These are phyloP conservation scores for Pimephales promelas DNA, from an alignment of 2,113 vertebrate species.

Conservation along the genomic window DNA sequence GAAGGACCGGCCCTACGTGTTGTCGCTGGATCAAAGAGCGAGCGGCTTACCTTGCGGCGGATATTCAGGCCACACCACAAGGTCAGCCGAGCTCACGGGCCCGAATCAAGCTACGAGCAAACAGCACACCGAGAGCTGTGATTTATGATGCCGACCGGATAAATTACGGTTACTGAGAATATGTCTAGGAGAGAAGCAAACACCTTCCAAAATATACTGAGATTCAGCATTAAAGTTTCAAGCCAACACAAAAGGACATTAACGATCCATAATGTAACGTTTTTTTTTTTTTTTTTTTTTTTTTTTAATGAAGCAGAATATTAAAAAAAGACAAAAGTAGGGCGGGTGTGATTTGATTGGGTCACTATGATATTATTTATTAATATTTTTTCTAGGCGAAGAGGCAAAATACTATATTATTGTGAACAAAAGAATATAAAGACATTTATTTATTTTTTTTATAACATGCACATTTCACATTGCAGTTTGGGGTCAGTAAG, in stretches of 20 bases:
- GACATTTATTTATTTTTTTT: background rate
- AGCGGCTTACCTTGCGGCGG: slow-evolving; percentile 61
- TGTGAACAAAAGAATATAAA: background rate
- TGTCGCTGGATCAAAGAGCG: slow-evolving; percentile 71
- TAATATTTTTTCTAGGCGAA: background rate
- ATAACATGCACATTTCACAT: background rate
- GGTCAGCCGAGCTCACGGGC: background rate
- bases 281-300: no score
- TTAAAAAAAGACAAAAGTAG: background rate
- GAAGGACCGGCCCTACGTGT: slow-evolving; percentile 66
- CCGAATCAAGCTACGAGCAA: background rate
- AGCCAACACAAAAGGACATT: background rate
- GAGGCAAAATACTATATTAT: background rate
- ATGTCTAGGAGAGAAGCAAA: background rate
- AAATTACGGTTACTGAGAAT: background rate
- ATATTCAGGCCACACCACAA: background rate
- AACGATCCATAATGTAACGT: background rate
- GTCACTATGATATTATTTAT: background rate
- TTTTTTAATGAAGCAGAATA: background rate
- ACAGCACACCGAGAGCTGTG: background rate
- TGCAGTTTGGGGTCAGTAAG: no score
- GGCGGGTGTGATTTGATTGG: background rate
- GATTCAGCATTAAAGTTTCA: background rate
- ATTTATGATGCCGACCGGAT: background rate
- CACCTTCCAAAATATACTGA: background rate